These are phyloP conservation scores for Apus apus DNA, from an alignment of 2,113 vertebrate genomes.

Conservation along the genomic window DNA sequence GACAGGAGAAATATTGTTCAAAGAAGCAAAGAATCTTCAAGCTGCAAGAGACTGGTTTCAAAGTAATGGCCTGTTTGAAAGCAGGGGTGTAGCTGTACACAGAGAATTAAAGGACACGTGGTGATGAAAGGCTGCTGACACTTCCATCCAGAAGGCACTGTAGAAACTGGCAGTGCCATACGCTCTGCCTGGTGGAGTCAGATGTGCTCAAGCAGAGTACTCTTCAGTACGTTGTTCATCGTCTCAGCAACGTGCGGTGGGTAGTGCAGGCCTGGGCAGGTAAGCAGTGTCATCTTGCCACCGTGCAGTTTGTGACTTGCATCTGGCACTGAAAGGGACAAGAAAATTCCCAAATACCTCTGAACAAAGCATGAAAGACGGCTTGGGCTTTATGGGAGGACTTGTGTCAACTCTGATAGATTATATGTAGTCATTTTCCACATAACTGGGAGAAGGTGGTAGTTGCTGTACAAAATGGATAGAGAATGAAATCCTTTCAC, in stretches of 20 bases:
- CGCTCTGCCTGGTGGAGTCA: accelerated
- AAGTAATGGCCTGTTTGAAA: background rate
- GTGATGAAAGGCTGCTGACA: background rate
- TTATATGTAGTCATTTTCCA: background rate
- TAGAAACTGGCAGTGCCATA: background rate
- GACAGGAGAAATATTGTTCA: background rate
- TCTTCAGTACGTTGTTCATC: background rate
- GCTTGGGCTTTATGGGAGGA: background rate
- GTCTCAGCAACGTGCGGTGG: accelerated
- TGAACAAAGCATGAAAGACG: background rate
- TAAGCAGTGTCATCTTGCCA: background rate
- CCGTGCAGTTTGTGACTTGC: background rate
- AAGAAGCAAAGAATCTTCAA: background rate
- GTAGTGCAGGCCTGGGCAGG: background rate
- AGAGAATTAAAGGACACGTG: background rate
- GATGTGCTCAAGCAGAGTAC: background rate
- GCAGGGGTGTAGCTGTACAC: background rate
- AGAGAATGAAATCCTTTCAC: background rate
- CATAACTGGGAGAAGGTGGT: background rate
- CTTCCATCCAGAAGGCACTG: background rate
- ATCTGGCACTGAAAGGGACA: background rate
- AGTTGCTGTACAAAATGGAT: background rate
- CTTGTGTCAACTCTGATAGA: background rate
- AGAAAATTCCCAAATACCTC: background rate
- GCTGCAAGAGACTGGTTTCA: background rate